phyloP scores from a whole-genome alignment of 2,797 vertebrate genomes.

The Acanthurus tractus region DNA sequence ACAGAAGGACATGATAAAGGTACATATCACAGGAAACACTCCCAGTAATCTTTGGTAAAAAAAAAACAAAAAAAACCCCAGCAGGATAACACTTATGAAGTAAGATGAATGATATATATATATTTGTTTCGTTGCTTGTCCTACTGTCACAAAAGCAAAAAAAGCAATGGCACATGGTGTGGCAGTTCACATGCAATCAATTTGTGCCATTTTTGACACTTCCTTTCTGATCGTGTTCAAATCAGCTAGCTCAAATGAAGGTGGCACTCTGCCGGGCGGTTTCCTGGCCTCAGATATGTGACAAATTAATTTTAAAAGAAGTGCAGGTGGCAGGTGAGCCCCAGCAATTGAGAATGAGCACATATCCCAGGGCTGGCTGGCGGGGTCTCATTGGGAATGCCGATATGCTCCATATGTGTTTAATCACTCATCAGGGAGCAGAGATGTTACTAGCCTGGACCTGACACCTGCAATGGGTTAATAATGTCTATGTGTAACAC shows the following conservation, averaged over 20 bases:
- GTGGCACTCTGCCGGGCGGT: constrained; percentile 54
- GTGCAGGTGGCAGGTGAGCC: constrained; percentile 75
- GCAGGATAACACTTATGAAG: constrained; percentile 36
- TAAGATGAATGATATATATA: constrained; percentile 37
- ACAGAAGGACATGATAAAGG: constrained; percentile 64
- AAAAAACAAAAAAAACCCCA: constrained; percentile 67
- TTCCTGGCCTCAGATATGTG: constrained; percentile 64
- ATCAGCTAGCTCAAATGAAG: constrained; percentile 62
- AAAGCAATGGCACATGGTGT: constrained; percentile 47
- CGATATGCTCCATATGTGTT: constrained; percentile 69
- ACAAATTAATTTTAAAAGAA: constrained; percentile 73
- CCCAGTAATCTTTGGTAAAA: constrained; percentile 59
- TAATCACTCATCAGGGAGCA: constrained; percentile 68
- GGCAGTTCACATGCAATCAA: constrained; percentile 57
- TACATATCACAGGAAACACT: constrained; percentile 64
- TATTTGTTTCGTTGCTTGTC: constrained; percentile 55
- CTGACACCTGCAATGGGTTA: constrained; percentile 40
- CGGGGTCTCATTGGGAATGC: constrained; percentile 58
- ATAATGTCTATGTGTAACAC: constrained; percentile 38
- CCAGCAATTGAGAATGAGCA: constrained; percentile 54
- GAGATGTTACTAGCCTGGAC: constrained; percentile 38
- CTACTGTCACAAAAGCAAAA: constrained; percentile 53
- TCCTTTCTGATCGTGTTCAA: constrained; percentile 67
- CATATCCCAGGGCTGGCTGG: constrained; percentile 57
- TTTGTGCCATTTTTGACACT: constrained; percentile 63